Conservation (phyloP, 2,113 vertebrate genomes). For the Melierax canorus region DNA sequence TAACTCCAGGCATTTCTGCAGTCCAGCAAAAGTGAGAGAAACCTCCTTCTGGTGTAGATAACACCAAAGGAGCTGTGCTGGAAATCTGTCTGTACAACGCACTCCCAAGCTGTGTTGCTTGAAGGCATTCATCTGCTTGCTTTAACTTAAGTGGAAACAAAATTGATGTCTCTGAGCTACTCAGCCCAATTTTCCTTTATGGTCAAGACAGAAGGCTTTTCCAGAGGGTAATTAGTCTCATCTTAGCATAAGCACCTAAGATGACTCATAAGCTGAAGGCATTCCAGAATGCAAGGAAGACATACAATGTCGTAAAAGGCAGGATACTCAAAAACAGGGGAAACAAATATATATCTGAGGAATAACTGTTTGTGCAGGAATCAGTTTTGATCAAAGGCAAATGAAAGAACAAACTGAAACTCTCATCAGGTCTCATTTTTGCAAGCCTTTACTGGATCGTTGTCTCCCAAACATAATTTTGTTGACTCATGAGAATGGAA, state of each 20-base stretch:
- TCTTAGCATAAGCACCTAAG: not conserved
- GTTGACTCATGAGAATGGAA: conserved; percentile 17
- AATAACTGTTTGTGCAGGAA: not conserved
- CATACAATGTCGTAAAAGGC: not conserved
- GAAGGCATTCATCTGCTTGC: not conserved
- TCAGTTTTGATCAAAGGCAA: not conserved
- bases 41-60: not conserved
- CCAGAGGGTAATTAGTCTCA: not conserved
- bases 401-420: not conserved
- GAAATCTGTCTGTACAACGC: not conserved
- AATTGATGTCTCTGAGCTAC: not conserved
- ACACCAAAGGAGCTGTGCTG: not conserved
- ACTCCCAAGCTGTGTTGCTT: not conserved
- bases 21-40: not conserved
- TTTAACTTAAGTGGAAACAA: not conserved
- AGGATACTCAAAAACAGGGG: not conserved
- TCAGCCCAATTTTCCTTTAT: not conserved
- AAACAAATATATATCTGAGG: not conserved
- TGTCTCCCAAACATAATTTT: not conserved
- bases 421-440: not conserved
- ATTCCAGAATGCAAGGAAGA: not conserved
- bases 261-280: not conserved
- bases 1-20: not conserved
- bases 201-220: not conserved
- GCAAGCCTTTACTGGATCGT: not conserved